These are phyloP conservation scores for Sylvilagus floridanus DNA, from an alignment of 2,797 vertebrate species.

Conservation along the genomic window DNA sequence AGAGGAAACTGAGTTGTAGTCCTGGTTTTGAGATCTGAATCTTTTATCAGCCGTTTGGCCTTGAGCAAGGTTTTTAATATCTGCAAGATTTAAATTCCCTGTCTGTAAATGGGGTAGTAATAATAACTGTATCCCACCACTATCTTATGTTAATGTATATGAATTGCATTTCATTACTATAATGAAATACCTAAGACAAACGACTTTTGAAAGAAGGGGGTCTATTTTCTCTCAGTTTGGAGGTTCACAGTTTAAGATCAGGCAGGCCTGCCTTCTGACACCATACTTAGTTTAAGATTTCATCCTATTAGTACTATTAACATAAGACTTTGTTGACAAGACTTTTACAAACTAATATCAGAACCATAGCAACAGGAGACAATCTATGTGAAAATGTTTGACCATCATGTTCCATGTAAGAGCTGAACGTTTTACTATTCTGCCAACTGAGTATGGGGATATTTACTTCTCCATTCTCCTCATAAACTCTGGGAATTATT, in stretches of 20 bases:
- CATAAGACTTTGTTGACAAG: no score
- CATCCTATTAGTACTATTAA: no score
- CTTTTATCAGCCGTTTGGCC: neutral
- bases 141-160: neutral
- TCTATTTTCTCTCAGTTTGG: no score
- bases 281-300: no score
- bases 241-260: no score
- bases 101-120: neutral
- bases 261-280: no score
- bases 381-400: neutral
- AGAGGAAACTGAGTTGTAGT: neutral
- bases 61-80: neutral
- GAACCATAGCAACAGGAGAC: no score
- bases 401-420: rapidly evolving
- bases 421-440: neutral
- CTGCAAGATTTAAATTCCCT: neutral
- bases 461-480: neutral
- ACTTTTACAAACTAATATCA: no score
- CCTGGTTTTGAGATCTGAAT: neutral
- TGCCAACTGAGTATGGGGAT: neutral
- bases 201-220: no score
- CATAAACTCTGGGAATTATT: neutral
- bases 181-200: no score
- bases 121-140: rapidly evolving
- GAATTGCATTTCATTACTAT: no score